Evolutionary conservation across 2,888 invertebrate species (phyloP), one percentile per base, ranked within the genome.

Genomic region (Torymus texanus): DNA sequence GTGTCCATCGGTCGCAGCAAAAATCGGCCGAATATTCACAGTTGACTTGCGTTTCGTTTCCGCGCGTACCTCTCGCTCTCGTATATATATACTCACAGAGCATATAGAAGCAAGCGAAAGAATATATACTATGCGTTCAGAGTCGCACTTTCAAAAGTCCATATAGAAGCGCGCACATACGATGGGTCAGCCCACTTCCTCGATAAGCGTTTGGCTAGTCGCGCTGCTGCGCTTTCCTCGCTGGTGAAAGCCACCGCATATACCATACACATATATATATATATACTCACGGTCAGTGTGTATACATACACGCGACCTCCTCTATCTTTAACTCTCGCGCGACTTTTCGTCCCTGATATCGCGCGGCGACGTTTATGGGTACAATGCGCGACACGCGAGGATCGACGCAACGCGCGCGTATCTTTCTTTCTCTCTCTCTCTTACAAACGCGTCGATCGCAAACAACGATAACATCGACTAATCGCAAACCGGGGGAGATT

Each of bases 11-110:
- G 58, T 18, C 5, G 14, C 16, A 58, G 58, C 70, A 59, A 59
- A 59, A 58, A 70, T 72, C 55, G 21, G 50, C 51, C 72, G 53
- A 72, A 72, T 72, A 72, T 62, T 72, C 62, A 62, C 62, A 72
- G 72, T 62, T 16, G 72, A 72, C 24, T 71, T 61, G 51, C n/a
- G 41, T 41, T 41, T 8, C 41, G 41, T 41, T 41, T 41, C 8
- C 41, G 41, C 41, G 41, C 41, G 21, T 21, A 21, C 21, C 21
- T 21, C 21, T 21, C 21, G 21, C 21, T 41, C 41, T 41, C 41
- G 8, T 41, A 8, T 41, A 29, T 29, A 29, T 5, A 29, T 4
- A 41, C 41, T 8, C 10, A 8, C 41, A 41, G 41, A 41, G 14
- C n/a, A 53, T 61, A 53, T 11, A 21, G 53, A 58, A 24, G 62